Evolutionary conservation across 2,113 vertebrate genomes (phyloP).

Genomic region (Picathartes gymnocephalus): DNA sequence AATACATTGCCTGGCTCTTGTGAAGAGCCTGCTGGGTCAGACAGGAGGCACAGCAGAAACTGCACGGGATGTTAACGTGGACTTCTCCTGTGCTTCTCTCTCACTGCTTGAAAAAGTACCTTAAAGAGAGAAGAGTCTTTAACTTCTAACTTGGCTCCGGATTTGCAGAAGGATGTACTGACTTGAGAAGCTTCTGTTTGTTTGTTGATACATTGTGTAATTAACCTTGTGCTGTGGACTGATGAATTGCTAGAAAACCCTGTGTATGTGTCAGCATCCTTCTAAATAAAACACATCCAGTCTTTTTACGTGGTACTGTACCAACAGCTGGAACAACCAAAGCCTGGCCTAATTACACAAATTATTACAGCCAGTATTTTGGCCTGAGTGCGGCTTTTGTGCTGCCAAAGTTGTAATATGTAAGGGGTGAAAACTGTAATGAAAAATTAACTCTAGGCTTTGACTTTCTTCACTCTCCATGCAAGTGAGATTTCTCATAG

Average conservation of each 20-base stretch:
- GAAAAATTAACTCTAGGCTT: background rate
- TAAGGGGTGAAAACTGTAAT: background rate
- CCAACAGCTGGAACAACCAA: background rate
- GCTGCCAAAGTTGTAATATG: background rate
- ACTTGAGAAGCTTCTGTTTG: background rate
- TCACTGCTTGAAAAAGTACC: background rate
- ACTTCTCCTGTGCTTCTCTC: background rate
- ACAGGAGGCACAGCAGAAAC: background rate
- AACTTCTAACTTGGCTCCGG: background rate
- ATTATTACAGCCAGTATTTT: background rate
- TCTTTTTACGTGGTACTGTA: background rate
- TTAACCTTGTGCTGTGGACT: background rate
- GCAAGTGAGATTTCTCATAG: background rate
- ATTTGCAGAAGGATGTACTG: background rate
- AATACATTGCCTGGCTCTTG: background rate
- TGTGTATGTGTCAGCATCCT: background rate
- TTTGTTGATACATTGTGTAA: background rate
- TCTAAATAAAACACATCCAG: background rate
- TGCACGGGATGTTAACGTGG: background rate
- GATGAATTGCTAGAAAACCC: background rate
- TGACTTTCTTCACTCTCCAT: background rate
- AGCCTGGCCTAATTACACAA: background rate
- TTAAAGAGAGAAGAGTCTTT: background rate
- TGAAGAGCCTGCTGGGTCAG: background rate
- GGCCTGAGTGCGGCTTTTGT: background rate